phyloP scores from a whole-genome alignment of 2,113 vertebrate genomes.

The Chaenocephalus aceratus region DNA sequence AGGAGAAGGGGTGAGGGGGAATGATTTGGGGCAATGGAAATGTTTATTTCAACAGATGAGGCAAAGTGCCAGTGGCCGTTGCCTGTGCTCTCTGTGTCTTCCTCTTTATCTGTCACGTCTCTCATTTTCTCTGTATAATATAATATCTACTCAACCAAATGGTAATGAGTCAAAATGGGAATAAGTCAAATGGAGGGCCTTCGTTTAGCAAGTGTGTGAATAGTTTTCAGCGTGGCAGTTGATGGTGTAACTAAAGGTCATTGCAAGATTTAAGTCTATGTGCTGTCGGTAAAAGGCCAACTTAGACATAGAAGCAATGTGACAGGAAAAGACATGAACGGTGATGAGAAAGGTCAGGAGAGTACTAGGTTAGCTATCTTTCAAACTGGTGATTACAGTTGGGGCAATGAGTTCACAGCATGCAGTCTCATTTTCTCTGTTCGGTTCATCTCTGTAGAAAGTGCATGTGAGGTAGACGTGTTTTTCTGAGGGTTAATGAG shows the following conservation, averaged over 20 bases:
- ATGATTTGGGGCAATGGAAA: conserved; percentile 15
- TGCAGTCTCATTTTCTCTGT: conserved; percentile 5
- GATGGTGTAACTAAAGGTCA: conserved; percentile 66
- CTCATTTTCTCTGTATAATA: conserved; percentile 21
- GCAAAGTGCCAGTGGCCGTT: conserved; percentile 13
- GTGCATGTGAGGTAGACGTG: not conserved
- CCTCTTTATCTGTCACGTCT: not conserved
- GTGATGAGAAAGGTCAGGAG: conserved; percentile 50
- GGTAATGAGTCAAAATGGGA: conserved; percentile 47
- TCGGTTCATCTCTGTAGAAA: not conserved
- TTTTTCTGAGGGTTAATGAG: not conserved
- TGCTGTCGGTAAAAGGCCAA: conserved; percentile 54
- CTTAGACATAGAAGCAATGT: conserved; percentile 10
- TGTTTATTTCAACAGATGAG: conserved; percentile 51
- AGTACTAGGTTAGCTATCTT: conserved; percentile 23
- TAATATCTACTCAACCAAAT: conserved; percentile 30
- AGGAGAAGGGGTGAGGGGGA: conserved; percentile 17
- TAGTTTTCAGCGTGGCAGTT: conserved; percentile 23
- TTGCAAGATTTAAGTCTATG: conserved; percentile 42
- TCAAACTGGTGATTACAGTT: conserved; percentile 32
- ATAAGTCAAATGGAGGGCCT: conserved; percentile 29
- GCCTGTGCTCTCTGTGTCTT: not conserved
- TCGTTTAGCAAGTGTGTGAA: conserved; percentile 30
- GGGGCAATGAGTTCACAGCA: conserved; percentile 1
- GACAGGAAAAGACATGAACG: conserved; percentile 39